Evolutionary conservation across 1,140 invertebrate species (phyloP), one percentile per base, ranked within the genome.

Genomic region (Heliconius nattereri): DNA sequence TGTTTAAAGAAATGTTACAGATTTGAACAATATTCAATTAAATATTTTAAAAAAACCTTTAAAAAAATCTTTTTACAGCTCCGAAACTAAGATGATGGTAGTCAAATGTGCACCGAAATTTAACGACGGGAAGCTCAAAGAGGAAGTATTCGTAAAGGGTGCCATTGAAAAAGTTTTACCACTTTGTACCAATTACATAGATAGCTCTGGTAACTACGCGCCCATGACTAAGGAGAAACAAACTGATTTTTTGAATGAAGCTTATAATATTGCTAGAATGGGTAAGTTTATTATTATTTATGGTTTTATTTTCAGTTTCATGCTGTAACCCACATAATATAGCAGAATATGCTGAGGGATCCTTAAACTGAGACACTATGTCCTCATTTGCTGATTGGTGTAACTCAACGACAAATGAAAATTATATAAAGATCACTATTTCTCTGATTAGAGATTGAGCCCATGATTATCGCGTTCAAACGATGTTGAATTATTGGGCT

Each of bases 71-170:
- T 35, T 57, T 73, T 54, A 45, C 78, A 98, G 96, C 85, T 99
- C 98, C 1, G 99, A 99, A 86, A 98, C 98, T 79, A 99, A 99
- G 95, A 98, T 98, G 96, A 99, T 99, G 99, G 97, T 98, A n/a
- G 98, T 99, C 16, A 98, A 98, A 94, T 98, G 98, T 90, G 96
- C 96, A 57, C 96, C 97, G 1, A 98, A 97, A 92, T 98, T 97
- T 91, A 95, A 95, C 60, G 95, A 97, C 84, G 95, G 95, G 84
- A 94, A 92, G 92, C 94, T 95, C 72, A 96, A 96, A 85, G 97
- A 98, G 91, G 96, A 98, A 40, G 98, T 96, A 90, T 99, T 99
- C 94, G 97, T 99, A 32, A 99, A 99, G 95, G 99, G 99, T 32
- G 98, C 99, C 7, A 92, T 99, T 1, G 99, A 99, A 92, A 97